phyloP scores from a whole-genome alignment of 2,888 invertebrate species.

The Drosophila ochracea region DNA sequence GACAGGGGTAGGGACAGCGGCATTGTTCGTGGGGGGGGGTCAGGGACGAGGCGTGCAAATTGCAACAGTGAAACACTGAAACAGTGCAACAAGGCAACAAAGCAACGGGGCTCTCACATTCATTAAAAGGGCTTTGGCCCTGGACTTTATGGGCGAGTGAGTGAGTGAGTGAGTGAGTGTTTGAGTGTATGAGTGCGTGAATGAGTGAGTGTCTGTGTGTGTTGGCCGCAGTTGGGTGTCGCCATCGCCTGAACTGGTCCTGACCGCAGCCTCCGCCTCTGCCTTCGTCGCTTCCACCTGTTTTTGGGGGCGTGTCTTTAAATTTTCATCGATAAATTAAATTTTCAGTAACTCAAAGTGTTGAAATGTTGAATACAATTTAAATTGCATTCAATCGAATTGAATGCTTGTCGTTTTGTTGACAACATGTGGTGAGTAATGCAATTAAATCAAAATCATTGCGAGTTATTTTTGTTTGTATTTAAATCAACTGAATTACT shows the following conservation, averaged over 20 bases:
- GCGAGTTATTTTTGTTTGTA: constrained; percentile 71
- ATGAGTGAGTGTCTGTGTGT: background rate
- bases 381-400: constrained; percentile 77
- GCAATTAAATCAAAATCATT: constrained; percentile 79
- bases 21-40: background rate
- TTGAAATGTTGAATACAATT: constrained; percentile 75
- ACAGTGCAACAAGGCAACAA: constrained; percentile 30
- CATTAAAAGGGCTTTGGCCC: constrained; percentile 68
- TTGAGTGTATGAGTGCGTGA: constrained; percentile 10
- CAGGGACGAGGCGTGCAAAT: constrained; percentile 3
- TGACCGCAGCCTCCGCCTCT: background rate
- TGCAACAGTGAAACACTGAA: constrained; percentile 23
- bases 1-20: background rate
- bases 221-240: constrained; percentile 8
- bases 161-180: background rate
- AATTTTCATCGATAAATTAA: constrained; percentile 49
- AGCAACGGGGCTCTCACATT: constrained; percentile 69
- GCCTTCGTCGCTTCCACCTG: background rate
- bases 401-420: constrained; percentile 79
- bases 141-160: constrained; percentile 31
- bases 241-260: background rate
- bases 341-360: constrained; percentile 54
- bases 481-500: constrained; percentile 68
- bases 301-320: constrained; percentile 33
- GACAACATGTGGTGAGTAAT: constrained; percentile 74